Evolutionary conservation across 2,888 invertebrate species (phyloP).

Genomic region (Chaetogeoica ovagalla): DNA sequence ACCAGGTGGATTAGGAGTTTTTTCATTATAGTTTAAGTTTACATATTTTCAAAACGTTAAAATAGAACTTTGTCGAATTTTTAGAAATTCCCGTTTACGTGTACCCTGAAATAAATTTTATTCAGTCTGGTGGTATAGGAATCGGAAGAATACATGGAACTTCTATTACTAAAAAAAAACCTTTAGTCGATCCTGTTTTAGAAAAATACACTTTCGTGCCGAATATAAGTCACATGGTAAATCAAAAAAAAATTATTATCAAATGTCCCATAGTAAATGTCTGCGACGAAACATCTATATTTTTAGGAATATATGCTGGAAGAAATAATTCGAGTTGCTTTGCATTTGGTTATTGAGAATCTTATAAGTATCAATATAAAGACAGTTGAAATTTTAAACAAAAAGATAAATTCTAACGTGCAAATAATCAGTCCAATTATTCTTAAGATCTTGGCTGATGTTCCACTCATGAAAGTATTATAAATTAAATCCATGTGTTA

Average conservation of each 20-base stretch:
- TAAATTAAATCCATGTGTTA: not conserved
- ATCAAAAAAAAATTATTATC: not conserved
- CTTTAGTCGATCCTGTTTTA: constrained; percentile 74
- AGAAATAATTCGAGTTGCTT: constrained; percentile 66
- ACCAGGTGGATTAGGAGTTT: constrained; percentile 51
- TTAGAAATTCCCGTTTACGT: constrained; percentile 60
- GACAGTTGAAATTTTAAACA: constrained; percentile 64
- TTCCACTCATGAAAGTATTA: constrained; percentile 59
- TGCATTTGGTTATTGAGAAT: constrained; percentile 77
- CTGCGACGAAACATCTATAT: constrained; percentile 11
- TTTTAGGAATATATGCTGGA: constrained; percentile 57
- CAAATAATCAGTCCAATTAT: constrained; percentile 65
- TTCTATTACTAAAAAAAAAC: constrained; percentile 70
- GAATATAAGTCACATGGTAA: constrained; percentile 59
- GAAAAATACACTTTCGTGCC: constrained; percentile 77
- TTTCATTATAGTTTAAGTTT: not conserved
- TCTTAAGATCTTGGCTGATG: constrained; percentile 67
- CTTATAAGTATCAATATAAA: constrained; percentile 67
- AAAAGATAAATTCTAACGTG: constrained; percentile 63
- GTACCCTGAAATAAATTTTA: constrained; percentile 61
- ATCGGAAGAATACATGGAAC: constrained; percentile 76
- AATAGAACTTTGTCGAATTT: constrained; percentile 48
- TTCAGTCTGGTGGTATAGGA: constrained; percentile 75
- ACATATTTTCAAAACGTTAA: not conserved
- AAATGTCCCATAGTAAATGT: not conserved